Evolutionary conservation across 2,888 invertebrate genomes (phyloP).

Genomic region (Stenurella melanura): DNA sequence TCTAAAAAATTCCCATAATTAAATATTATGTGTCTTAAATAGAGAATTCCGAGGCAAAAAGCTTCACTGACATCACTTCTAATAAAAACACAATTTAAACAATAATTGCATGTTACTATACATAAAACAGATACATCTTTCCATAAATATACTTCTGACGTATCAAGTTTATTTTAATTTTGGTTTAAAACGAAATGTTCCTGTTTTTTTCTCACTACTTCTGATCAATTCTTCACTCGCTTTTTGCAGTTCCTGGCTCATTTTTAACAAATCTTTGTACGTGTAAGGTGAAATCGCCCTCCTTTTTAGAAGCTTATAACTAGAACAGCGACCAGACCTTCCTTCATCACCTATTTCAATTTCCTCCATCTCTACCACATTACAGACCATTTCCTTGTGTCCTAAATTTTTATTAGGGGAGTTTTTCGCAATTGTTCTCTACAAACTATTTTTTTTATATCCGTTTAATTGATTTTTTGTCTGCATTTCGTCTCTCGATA

Average conservation of each 20-base stretch:
- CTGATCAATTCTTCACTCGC: background rate
- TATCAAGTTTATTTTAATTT: background rate
- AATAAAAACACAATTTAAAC: no score
- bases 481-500: background rate
- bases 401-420: no score
- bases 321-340: background rate
- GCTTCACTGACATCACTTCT: no score
- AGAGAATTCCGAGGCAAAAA: no score
- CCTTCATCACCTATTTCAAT: constrained; percentile 25
- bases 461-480: constrained; percentile 11
- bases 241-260: constrained; percentile 31
- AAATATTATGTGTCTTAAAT: no score
- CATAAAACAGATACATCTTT: background rate
- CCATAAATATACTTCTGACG: background rate
- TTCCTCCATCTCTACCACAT: constrained; percentile 44
- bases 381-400: constrained; percentile 35
- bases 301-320: background rate
- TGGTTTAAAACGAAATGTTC: background rate
- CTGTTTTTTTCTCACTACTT: background rate
- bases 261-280: constrained; percentile 41
- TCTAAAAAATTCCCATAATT: no score
- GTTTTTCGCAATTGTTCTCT: background rate
- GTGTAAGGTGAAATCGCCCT: constrained; percentile 27
- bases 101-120: background rate
- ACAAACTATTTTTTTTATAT: constrained; percentile 33